phyloP scores from a whole-genome alignment of 2,888 invertebrate genomes.

The Cephus runcator region DNA sequence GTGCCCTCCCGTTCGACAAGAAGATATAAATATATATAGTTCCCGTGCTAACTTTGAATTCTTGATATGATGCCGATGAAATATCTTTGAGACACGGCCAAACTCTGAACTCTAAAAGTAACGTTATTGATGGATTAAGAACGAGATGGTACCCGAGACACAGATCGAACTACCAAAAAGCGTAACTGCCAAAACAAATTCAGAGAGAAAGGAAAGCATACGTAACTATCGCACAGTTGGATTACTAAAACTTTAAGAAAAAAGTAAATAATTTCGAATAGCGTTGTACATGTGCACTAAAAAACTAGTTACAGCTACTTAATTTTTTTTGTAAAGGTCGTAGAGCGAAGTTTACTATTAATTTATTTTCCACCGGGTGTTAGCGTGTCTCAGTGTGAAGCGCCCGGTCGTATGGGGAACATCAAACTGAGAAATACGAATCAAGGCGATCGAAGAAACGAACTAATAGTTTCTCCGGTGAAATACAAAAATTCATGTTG shows the following conservation, averaged over 20 bases:
- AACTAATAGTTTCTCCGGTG: conserved; percentile 11
- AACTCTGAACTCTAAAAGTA: background rate
- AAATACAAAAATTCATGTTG: conserved; percentile 2
- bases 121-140: background rate
- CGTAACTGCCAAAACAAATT: background rate
- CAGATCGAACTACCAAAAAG: background rate
- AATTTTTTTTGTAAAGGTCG: conserved; percentile 22
- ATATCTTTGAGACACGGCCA: background rate
- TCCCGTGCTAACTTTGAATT: background rate
- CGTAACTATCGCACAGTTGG: background rate
- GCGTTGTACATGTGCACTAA: conserved; percentile 27
- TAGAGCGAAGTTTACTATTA: conserved; percentile 19
- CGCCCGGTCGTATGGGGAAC: background rate
- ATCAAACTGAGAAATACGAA: conserved; percentile 10
- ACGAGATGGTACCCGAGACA: background rate
- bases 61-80: background rate
- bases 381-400: background rate
- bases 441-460: conserved; percentile 7
- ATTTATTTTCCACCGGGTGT: background rate
- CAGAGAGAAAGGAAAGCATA: background rate
- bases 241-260: conserved; percentile 3
- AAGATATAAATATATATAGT: background rate
- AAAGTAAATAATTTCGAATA: conserved; percentile 17
- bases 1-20: background rate
- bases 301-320: conserved; percentile 18